Percentiles rank a stretch among this genome's conserved stretches.
phyloP scores from a whole-genome alignment of 2,113 vertebrate species.

The Etheostoma spectabile region DNA sequence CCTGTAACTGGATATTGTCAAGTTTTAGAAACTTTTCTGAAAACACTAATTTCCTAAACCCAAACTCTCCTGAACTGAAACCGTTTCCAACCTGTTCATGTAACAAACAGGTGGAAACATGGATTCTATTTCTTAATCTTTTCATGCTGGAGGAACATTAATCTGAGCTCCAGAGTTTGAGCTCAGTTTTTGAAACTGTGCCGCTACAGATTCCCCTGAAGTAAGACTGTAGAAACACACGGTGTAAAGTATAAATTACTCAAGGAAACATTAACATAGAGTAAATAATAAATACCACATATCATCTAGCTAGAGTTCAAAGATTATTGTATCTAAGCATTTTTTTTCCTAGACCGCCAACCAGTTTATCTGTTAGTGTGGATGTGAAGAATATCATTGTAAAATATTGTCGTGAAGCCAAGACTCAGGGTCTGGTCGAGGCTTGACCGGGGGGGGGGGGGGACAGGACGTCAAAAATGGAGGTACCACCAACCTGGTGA shows the following conservation, averaged over 20 bases:
- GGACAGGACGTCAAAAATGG: slow-evolving; percentile 88
- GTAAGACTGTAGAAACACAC: neutral
- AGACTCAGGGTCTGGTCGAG: slow-evolving; percentile 89
- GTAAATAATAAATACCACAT: neutral
- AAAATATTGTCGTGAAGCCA: slow-evolving; percentile 94
- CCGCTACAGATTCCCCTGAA: neutral
- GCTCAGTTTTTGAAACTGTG: neutral
- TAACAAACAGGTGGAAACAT: neutral
- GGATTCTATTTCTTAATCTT: slow-evolving; percentile 1
- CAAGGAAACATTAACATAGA: neutral
- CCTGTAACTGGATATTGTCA: neutral
- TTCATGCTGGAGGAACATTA: slow-evolving; percentile 13
- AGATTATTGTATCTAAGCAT: neutral
- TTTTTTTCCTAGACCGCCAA: slow-evolving; percentile 53
- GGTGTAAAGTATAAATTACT: neutral
- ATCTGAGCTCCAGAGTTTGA: slow-evolving; percentile 3
- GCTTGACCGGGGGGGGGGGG: slow-evolving; percentile 81
- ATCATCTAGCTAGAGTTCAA: slow-evolving; percentile 34
- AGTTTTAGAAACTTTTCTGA: neutral
- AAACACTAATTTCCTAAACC: neutral
- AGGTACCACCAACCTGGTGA: slow-evolving; percentile 96
- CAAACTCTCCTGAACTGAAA: neutral
- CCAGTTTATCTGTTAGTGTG: slow-evolving; percentile 34
- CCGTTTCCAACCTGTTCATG: neutral
- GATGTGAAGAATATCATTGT: slow-evolving; percentile 94